phyloP scores from a whole-genome alignment of 2,113 vertebrate species.

The Condylura cristata region DNA sequence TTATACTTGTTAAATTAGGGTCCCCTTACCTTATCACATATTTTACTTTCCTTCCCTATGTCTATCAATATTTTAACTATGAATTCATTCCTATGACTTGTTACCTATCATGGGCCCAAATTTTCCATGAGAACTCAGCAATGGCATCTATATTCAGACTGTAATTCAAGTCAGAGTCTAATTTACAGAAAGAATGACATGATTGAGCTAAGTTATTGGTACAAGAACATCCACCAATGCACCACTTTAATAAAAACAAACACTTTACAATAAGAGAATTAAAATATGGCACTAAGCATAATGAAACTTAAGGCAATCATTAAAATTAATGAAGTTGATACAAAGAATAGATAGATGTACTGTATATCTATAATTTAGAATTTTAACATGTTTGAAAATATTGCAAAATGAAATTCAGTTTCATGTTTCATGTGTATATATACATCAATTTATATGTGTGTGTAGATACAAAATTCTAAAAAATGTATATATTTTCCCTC shows the following conservation, averaged over 20 bases:
- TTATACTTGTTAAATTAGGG: neutral
- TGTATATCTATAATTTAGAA: neutral
- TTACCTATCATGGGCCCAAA: neutral
- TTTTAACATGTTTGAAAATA: neutral
- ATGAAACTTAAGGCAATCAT: neutral
- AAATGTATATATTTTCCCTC: neutral
- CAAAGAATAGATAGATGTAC: neutral
- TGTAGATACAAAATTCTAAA: too few species aligned
- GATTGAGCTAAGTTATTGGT: neutral
- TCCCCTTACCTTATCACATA: neutral
- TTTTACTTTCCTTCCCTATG: neutral
- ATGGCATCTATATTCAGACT: neutral
- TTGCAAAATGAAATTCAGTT: neutral
- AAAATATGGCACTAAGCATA: neutral
- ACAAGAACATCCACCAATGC: neutral
- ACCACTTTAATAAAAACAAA: neutral
- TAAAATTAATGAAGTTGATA: neutral
- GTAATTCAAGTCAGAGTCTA: neutral
- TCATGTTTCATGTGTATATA: neutral
- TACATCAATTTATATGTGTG: neutral
- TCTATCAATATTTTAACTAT: neutral
- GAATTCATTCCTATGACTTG: neutral
- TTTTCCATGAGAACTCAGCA: neutral
- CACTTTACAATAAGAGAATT: neutral
- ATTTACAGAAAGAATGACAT: neutral